A percentile compares a stretch with the other conserved stretches of the same genome.
Conservation (phyloP, 2,888 invertebrate genomes). For the Caenorhabditis sp. region DNA sequence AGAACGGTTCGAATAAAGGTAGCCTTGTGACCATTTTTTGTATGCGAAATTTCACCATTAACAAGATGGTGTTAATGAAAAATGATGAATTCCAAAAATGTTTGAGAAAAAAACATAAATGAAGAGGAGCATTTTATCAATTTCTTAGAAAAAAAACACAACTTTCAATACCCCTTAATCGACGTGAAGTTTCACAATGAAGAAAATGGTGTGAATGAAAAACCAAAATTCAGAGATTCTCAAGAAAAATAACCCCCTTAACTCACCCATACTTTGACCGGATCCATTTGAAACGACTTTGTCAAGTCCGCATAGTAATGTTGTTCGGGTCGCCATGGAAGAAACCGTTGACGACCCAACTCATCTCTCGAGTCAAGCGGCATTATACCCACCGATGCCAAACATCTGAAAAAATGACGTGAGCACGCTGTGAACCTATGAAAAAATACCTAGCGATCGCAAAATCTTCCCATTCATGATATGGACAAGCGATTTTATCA, state of each 20-base stretch:
- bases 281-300: constrained; percentile 48
- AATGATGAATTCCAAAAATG: too few relatives aligned
- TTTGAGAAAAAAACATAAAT: too few relatives aligned
- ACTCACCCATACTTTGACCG: constrained; percentile 36
- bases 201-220: background rate
- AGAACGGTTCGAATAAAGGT: too few relatives aligned
- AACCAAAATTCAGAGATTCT: background rate
- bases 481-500: constrained; percentile 43
- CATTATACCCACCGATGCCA: constrained; percentile 32
- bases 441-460: constrained; percentile 47
- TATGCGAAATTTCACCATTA: too few relatives aligned
- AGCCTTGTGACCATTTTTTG: too few relatives aligned
- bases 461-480: constrained; percentile 59
- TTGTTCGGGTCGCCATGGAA: constrained; percentile 56
- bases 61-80: too few relatives aligned
- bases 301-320: constrained; percentile 53
- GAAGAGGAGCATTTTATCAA: too few relatives aligned
- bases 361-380: constrained; percentile 49
- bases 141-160: too few relatives aligned
- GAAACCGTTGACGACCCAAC: constrained; percentile 50
- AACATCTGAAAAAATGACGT: constrained; percentile 31
- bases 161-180: too few relatives aligned
- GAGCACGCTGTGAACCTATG: too few relatives aligned
- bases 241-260: background rate
- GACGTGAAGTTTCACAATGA: too few relatives aligned